These are phyloP conservation scores for Deroptyus accipitrinus DNA, from an alignment of 2,113 vertebrate species.

Conservation along the genomic window DNA sequence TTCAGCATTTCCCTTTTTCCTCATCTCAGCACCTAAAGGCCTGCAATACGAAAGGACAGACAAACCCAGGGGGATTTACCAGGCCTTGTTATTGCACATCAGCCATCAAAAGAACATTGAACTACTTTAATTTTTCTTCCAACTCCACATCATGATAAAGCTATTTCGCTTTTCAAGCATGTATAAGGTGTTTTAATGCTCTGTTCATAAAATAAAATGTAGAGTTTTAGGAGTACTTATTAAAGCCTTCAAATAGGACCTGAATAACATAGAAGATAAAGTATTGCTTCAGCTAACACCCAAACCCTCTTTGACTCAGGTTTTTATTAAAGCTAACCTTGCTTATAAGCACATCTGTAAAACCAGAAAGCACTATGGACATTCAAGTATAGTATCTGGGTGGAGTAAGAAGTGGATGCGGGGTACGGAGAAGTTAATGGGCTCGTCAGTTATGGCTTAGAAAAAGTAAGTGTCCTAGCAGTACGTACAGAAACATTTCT, in stretches of 20 bases:
- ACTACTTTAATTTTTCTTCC: not conserved
- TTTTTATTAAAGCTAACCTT: not conserved
- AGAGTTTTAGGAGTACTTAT: not conserved
- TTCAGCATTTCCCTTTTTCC: not conserved
- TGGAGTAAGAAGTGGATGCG: not conserved
- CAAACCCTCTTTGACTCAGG: not conserved
- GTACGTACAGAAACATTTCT: not conserved
- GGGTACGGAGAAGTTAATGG: not conserved
- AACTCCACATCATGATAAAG: not conserved
- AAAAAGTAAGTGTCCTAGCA: not conserved
- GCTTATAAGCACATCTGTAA: not conserved
- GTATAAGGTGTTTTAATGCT: not conserved
- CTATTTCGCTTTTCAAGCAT: not conserved
- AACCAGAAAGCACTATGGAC: accelerated
- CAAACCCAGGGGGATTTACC: not conserved
- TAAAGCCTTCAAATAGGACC: not conserved
- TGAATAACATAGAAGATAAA: not conserved
- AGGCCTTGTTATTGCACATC: not conserved
- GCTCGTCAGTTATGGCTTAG: not conserved
- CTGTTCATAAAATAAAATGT: not conserved
- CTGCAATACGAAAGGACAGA: not conserved
- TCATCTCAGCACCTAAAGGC: not conserved
- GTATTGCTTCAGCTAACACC: not conserved
- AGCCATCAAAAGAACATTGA: not conserved
- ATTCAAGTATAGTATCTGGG: not conserved